phyloP scores from a whole-genome alignment of 2,113 vertebrate species.

The Heliornis fulica region DNA sequence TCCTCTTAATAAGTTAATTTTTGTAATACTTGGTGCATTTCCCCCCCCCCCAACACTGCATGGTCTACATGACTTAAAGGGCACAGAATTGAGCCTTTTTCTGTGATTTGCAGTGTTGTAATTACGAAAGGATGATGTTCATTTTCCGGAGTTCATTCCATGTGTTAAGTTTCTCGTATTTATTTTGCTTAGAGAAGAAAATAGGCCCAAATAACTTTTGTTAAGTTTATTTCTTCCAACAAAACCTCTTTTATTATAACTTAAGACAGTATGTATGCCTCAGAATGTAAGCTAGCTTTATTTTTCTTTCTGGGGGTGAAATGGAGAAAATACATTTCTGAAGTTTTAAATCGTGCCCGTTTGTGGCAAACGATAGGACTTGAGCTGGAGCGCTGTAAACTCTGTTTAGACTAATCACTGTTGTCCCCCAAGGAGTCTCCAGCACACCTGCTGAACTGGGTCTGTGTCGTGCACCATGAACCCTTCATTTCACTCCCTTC shows the following conservation, averaged over 20 bases:
- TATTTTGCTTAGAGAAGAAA: conserved; percentile 57
- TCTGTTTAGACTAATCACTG: background rate
- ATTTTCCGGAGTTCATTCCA: conserved; percentile 72
- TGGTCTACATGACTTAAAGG: conserved; percentile 3
- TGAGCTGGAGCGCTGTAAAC: background rate
- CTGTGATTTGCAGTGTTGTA: conserved; percentile 27
- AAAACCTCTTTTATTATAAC: conserved; percentile 25
- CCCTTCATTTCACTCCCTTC: background rate
- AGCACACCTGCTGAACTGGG: background rate
- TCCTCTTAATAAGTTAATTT: conserved; percentile 16
- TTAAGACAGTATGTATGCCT: background rate
- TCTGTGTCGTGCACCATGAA: background rate
- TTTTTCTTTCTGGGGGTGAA: conserved; percentile 44
- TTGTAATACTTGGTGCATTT: conserved; percentile 32
- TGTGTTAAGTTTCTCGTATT: conserved; percentile 48
- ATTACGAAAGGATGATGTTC: background rate
- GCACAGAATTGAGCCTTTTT: conserved; percentile 21
- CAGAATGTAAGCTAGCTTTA: background rate
- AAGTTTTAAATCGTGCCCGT: background rate
- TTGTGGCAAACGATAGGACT: background rate
- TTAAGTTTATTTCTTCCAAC: conserved; percentile 30
- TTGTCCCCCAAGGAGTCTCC: background rate
- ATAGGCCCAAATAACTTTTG: conserved; percentile 18
- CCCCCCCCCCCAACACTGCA: background rate
- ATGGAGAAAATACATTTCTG: conserved; percentile 22